Conservation (phyloP, 2,888 invertebrate species). For the Mythimna loreyi region DNA sequence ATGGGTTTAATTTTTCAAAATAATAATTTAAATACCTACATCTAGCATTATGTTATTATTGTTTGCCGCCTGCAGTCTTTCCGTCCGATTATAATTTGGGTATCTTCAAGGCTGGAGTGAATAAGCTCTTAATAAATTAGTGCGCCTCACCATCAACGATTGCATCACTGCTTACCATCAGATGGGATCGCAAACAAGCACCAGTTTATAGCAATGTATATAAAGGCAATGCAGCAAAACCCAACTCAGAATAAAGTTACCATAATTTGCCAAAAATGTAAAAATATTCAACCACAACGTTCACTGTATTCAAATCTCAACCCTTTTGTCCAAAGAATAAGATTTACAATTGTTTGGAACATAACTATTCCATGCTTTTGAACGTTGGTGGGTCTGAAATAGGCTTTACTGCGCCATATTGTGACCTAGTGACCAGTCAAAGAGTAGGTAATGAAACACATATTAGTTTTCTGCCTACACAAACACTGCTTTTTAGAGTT, state of each 20-base stretch:
- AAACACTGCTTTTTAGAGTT: constrained; percentile 36
- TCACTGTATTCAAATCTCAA: not conserved
- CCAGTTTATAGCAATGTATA: too few species aligned
- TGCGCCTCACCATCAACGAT: too few species aligned
- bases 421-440: constrained; percentile 63
- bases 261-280: constrained; percentile 12
- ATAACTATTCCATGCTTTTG: constrained; percentile 12
- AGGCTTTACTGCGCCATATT: constrained; percentile 61
- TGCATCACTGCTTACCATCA: too few species aligned
- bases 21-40: not conserved
- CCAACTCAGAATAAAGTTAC: constrained; percentile 1
- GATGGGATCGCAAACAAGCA: too few species aligned
- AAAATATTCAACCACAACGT: not conserved
- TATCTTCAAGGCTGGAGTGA: too few species aligned
- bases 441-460: constrained; percentile 45
- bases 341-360: not conserved
- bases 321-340: rapidly evolving
- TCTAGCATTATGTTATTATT: not conserved
- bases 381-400: constrained; percentile 50
- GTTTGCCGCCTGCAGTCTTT: too few species aligned
- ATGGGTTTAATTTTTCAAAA: not conserved
- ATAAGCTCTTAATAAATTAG: too few species aligned
- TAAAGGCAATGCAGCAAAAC: constrained; percentile 6
- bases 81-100: too few species aligned
- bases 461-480: constrained; percentile 58